phyloP scores from a whole-genome alignment of 2,888 invertebrate species.

The Rhagonycha fulva region DNA sequence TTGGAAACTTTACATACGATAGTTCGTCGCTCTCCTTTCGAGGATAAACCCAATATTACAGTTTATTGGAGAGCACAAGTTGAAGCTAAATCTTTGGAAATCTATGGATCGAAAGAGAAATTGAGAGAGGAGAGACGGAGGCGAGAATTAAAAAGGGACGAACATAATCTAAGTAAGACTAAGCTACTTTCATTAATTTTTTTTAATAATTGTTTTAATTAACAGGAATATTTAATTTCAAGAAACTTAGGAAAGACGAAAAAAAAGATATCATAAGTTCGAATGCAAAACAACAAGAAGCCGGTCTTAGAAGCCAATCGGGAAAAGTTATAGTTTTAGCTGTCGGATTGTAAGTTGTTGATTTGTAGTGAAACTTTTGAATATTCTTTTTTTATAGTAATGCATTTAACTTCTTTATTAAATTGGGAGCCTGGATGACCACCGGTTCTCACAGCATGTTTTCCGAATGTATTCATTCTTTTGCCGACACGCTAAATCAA shows the following conservation, averaged over 20 bases:
- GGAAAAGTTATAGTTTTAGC: slow-evolving; percentile 93
- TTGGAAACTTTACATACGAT: slow-evolving; percentile 86
- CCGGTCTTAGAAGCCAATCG: slow-evolving; percentile 77
- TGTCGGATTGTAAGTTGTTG: slow-evolving; percentile 75
- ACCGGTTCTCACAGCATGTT: slow-evolving; percentile 98
- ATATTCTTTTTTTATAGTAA: slow-evolving; percentile 68
- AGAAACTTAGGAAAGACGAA: slow-evolving; percentile 80
- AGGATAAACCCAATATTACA: slow-evolving; percentile 88
- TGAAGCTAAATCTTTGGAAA: slow-evolving; percentile 79
- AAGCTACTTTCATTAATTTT: background rate
- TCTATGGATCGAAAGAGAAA: slow-evolving; percentile 88
- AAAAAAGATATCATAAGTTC: slow-evolving; percentile 69
- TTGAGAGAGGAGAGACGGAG: slow-evolving; percentile 77
- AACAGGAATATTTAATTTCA: slow-evolving; percentile 87
- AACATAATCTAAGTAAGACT: slow-evolving; percentile 79
- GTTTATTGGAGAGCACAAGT: slow-evolving; percentile 94
- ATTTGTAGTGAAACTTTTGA: background rate
- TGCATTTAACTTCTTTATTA: slow-evolving; percentile 85
- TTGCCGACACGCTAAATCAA: slow-evolving; percentile 96
- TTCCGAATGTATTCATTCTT: slow-evolving; percentile 93
- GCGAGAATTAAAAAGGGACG: slow-evolving; percentile 77
- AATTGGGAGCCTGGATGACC: slow-evolving; percentile 87
- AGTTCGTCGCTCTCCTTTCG: slow-evolving; percentile 89
- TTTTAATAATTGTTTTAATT: slow-evolving; percentile 6
- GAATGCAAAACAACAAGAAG: slow-evolving; percentile 57